Evolutionary conservation across 2,888 invertebrate species (phyloP), one percentile per base, ranked within the genome.

Genomic region (Sarcophaga variegata): DNA sequence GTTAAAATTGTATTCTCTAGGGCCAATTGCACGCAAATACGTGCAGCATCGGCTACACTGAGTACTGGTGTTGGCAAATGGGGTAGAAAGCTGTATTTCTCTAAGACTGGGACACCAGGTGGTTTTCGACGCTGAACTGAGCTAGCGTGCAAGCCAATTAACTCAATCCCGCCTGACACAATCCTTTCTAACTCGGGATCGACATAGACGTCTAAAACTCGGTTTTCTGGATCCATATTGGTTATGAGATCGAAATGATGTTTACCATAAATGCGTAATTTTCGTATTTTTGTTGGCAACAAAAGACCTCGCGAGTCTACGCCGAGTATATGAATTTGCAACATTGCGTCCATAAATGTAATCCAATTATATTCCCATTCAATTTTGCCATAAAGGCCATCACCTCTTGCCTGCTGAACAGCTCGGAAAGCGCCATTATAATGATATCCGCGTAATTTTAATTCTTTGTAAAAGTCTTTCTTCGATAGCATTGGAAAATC

Each of bases 281-380:
- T 96, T 89, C 96, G 95, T 49, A 97, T 96, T 79, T 96, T 95
- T 0, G 97, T 97, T 0, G 98, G 97, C 0, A 97, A 95, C 90
- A 96, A 95, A 4, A 97, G 94, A 4, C 96, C 95, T 45, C 97
- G 95, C 0, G 96, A 95, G 88, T 96, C 95, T 81, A 95, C 94
- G 45, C 95, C 95, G 45, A 97, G 92, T 72, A 98, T 95, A 90
- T 96, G 95, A 90, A 97, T 95, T 93, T 98, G 98, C 17, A 98
- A 94, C 96, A 98, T 96, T 59, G 97, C 96, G 93, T 98, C 98
- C 94, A 98, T 95, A 93, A 97, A 97, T 4, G 97, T 95, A 10
- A 97, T 96, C 98, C 98, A 98, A 93, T 97, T 97, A 90, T 96
- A 96, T 72, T 95, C 94, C 97, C 97, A 98, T 76, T 94, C 92